Conservation (phyloP, 2,888 invertebrate species). For the Pammene aurita region DNA sequence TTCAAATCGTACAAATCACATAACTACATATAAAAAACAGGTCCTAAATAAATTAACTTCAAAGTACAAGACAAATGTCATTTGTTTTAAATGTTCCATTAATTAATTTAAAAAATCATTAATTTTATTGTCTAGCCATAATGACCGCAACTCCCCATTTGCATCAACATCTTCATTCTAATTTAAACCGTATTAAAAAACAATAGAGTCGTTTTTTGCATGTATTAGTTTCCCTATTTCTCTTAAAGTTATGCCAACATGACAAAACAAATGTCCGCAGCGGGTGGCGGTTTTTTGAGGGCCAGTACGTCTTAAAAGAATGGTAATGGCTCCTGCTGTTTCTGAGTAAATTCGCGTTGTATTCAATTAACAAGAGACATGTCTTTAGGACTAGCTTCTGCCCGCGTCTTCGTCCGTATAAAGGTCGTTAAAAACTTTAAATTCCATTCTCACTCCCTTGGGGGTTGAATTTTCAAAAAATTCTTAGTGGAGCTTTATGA, state of each 20-base stretch:
- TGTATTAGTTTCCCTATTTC: not conserved
- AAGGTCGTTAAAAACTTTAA: no score
- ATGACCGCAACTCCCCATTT: conserved; percentile 4
- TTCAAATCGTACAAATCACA: no score
- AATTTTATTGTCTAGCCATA: conserved; percentile 6
- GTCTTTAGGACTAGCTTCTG: not conserved
- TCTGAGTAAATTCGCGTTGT: conserved; percentile 6
- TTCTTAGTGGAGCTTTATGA: no score
- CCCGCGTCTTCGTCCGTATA: no score
- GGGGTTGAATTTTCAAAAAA: no score
- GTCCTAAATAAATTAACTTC: not conserved
- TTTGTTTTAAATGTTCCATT: not conserved
- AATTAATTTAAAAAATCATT: not conserved
- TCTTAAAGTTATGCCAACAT: conserved; percentile 3
- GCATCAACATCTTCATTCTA: not conserved
- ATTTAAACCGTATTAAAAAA: not conserved
- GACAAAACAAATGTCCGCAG: conserved; percentile 11
- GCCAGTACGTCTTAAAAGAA: conserved; percentile 7
- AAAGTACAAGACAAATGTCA: not conserved
- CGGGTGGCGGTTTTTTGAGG: conserved; percentile 15
- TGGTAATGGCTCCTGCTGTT: conserved; percentile 7
- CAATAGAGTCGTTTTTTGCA: not conserved
- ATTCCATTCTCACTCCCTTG: no score
- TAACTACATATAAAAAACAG: no score
- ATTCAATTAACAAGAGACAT: not conserved